Percentiles rank a stretch among this genome's conserved stretches.
These are phyloP conservation scores for Enteromius treurensis DNA, from an alignment of 2,797 vertebrate species.

Conservation along the genomic window DNA sequence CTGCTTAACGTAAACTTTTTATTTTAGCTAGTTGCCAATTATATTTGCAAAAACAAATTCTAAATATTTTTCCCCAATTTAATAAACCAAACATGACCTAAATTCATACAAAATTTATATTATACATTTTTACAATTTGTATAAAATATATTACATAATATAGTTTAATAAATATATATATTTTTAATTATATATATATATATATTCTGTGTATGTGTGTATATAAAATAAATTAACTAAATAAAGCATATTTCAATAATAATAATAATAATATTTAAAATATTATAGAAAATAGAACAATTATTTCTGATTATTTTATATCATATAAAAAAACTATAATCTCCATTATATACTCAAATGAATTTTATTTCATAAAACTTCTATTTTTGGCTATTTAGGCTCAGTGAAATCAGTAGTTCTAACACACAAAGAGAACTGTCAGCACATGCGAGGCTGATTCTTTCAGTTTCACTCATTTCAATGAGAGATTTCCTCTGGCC, in stretches of 20 bases:
- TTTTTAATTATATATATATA: no score
- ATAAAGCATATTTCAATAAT: no score
- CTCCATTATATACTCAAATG: not conserved
- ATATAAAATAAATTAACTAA: no score
- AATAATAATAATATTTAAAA: not conserved
- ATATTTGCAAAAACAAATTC: no score
- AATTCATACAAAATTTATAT: not conserved
- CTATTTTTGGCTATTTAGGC: not conserved
- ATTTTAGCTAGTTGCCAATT: no score
- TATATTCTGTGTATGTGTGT: no score
- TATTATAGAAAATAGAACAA: no score
- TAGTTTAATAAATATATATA: no score
- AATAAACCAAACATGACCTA: not conserved
- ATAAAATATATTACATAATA: no score
- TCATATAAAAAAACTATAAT: not conserved
- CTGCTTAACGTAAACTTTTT: no score
- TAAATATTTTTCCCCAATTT: not conserved
- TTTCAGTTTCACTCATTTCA: slow-evolving; percentile 27
- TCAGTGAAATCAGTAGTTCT: not conserved
- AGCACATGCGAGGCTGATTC: not conserved
- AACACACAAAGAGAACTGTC: not conserved
- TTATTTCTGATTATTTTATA: no score
- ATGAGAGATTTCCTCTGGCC: slow-evolving; percentile 37
- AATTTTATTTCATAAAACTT: not conserved
- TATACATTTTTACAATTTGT: no score